phyloP scores from a whole-genome alignment of 2,797 vertebrate genomes.

The Anomalospiza imberbis region DNA sequence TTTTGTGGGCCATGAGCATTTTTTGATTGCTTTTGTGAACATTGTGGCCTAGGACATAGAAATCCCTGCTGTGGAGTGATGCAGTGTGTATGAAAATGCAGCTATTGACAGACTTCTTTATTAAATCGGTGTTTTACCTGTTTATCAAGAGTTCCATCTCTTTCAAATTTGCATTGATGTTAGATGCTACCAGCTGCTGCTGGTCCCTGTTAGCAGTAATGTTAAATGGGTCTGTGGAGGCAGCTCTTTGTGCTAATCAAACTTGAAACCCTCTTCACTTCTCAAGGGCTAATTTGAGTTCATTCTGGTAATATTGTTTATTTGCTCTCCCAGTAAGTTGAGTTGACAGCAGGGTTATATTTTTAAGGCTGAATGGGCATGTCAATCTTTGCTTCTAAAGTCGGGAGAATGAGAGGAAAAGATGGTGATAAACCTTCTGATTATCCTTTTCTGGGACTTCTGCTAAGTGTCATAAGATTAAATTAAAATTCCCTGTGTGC shows the following conservation, averaged over 20 bases:
- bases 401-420: background rate
- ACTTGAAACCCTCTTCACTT: background rate
- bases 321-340: background rate
- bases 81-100: background rate
- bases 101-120: rapidly evolving
- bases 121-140: background rate
- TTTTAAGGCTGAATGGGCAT: background rate
- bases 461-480: background rate
- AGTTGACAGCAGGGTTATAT: background rate
- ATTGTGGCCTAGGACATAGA: background rate
- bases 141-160: background rate
- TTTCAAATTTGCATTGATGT: background rate
- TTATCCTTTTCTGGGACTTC: background rate
- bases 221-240: background rate
- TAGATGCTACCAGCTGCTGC: background rate
- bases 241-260: background rate
- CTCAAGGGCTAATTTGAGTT: background rate
- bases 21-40: background rate
- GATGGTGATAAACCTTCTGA: background rate
- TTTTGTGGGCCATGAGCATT: background rate
- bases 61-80: background rate
- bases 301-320: background rate
- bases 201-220: background rate
- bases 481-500: background rate
- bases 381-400: background rate